These are phyloP conservation scores for Pongo abelii DNA, from an alignment of 2,113 vertebrate genomes.

Conservation along the genomic window DNA sequence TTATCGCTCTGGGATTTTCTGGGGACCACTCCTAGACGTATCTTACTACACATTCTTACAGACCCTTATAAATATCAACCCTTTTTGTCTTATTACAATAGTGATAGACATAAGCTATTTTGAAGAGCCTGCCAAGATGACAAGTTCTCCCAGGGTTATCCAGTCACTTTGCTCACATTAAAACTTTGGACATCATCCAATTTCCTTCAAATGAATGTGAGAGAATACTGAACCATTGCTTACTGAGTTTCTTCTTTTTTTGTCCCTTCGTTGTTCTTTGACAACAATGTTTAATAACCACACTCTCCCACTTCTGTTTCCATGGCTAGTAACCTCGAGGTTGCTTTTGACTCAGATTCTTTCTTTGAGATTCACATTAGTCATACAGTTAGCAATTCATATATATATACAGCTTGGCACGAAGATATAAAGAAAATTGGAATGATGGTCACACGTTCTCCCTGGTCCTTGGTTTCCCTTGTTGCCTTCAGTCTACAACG, in stretches of 20 bases:
- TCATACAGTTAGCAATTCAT: slow-evolving; percentile 17
- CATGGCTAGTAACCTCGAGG: slow-evolving; percentile 14
- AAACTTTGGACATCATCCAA: background rate
- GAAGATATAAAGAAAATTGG: background rate
- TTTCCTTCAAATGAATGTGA: background rate
- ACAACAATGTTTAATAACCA: slow-evolving; percentile 30
- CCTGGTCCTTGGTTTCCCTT: background rate
- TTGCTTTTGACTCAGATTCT: slow-evolving; percentile 27
- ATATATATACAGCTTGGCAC: background rate
- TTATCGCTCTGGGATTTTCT: background rate
- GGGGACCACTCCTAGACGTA: background rate
- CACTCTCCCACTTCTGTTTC: slow-evolving; percentile 7
- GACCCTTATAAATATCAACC: background rate
- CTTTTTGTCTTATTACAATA: background rate
- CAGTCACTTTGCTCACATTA: background rate
- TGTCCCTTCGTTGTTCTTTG: slow-evolving; percentile 18
- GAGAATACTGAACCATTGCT: background rate
- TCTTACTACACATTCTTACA: background rate
- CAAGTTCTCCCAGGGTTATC: background rate
- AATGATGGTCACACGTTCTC: background rate
- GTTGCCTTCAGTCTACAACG: background rate
- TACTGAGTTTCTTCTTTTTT: background rate
- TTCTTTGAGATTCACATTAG: slow-evolving; percentile 29
- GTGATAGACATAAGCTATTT: background rate
- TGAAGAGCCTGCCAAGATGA: background rate